A percentile compares a stretch with the other conserved stretches of the same genome.
phyloP scores from a whole-genome alignment of 2,888 invertebrate species.

The Noctua janthe region DNA sequence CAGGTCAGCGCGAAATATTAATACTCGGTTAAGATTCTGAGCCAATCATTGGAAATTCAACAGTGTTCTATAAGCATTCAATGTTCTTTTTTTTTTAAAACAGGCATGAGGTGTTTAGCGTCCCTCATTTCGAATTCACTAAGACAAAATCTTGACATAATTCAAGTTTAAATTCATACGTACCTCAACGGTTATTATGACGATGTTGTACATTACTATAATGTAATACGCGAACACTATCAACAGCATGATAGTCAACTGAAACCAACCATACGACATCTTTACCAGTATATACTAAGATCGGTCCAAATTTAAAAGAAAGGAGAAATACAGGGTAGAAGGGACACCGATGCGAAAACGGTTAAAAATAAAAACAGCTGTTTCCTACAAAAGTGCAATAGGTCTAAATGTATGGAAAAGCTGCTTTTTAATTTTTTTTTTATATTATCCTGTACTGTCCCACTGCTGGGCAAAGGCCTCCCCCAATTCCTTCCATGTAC shows the following conservation, averaged over 20 bases:
- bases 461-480: no score
- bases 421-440: no score
- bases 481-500: no score
- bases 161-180: slow-evolving; percentile 18
- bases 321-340: background rate
- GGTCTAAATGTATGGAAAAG: no score
- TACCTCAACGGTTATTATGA: slow-evolving; percentile 63
- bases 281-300: background rate
- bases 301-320: background rate
- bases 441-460: no score
- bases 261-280: slow-evolving; percentile 48
- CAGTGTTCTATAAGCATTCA: background rate
- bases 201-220: slow-evolving; percentile 62
- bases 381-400: no score
- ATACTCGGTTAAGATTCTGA: background rate
- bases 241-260: slow-evolving; percentile 70
- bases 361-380: no score
- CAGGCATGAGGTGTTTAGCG: no score
- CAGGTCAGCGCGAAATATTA: background rate
- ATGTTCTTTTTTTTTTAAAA: background rate
- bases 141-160: background rate
- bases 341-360: no score
- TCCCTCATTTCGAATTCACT: background rate
- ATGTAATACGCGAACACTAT: slow-evolving; percentile 67
- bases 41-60: background rate